Conservation (phyloP, 2,888 invertebrate species). For the Drosophila ustulata region DNA sequence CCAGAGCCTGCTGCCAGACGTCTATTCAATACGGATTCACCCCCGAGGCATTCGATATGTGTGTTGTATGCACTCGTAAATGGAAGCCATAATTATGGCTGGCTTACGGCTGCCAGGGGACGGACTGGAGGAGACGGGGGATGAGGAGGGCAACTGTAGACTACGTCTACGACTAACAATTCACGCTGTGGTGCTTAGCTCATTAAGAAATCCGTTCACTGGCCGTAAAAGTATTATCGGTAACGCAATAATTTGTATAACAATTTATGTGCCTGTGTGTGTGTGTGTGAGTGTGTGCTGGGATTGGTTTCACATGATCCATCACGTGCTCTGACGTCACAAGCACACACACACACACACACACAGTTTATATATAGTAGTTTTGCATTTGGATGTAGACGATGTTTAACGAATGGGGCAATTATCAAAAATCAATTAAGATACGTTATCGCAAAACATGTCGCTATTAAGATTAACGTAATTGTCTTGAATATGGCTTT, state of each 20-base stretch:
- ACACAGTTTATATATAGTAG: slow-evolving; percentile 30
- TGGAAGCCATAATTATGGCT: slow-evolving; percentile 47
- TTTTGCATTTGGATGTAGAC: slow-evolving; percentile 37
- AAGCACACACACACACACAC: slow-evolving; percentile 16
- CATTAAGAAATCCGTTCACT: slow-evolving; percentile 74
- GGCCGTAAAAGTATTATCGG: slow-evolving; percentile 73
- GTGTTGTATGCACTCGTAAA: slow-evolving; percentile 16
- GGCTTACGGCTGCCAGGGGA: background rate
- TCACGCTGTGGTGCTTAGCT: slow-evolving; percentile 30
- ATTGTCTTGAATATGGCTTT: slow-evolving; percentile 62
- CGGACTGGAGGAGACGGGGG: background rate
- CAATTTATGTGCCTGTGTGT: slow-evolving; percentile 26
- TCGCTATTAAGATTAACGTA: slow-evolving; percentile 69
- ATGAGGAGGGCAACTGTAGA: slow-evolving; percentile 1
- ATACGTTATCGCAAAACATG: slow-evolving; percentile 68
- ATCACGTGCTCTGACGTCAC: slow-evolving; percentile 81
- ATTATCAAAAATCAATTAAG: slow-evolving; percentile 79
- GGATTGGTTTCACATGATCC: slow-evolving; percentile 69
- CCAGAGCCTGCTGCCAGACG: slow-evolving; percentile 6
- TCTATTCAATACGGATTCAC: slow-evolving; percentile 12
- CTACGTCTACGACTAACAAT: slow-evolving; percentile 10
- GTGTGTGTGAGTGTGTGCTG: slow-evolving; percentile 7
- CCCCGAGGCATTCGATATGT: slow-evolving; percentile 8
- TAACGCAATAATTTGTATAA: slow-evolving; percentile 58
- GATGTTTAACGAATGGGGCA: slow-evolving; percentile 47